These are phyloP conservation scores for Labeo rohita DNA, from an alignment of 2,113 vertebrate species.

Conservation along the genomic window DNA sequence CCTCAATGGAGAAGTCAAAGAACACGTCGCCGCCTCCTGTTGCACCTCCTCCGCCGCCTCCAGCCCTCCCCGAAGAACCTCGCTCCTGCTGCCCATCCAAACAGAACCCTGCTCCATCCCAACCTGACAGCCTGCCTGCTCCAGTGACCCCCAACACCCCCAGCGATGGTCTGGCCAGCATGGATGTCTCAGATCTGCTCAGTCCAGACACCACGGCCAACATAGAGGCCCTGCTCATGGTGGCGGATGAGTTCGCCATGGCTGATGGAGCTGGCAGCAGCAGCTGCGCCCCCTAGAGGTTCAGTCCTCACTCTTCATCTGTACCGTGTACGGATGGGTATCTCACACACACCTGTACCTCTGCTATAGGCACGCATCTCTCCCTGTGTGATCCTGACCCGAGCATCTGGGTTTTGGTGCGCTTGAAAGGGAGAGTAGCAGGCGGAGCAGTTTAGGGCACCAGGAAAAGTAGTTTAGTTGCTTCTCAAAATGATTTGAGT, in stretches of 20 bases:
- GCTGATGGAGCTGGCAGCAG: conserved; percentile 60
- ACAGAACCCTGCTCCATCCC: conserved; percentile 63
- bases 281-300: conserved; percentile 72
- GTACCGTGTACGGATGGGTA: conserved; percentile 63
- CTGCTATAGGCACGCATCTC: background rate
- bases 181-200: conserved; percentile 91
- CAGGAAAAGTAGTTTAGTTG: background rate
- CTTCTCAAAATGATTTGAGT: background rate
- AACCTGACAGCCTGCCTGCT: conserved; percentile 52
- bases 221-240: conserved; percentile 89
- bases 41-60: conserved; percentile 57
- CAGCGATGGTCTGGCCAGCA: conserved; percentile 83
- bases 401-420: background rate
- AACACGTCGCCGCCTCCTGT: conserved; percentile 65
- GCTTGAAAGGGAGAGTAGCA: conserved; percentile 33
- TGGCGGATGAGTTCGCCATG: conserved; percentile 85
- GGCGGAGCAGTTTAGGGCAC: background rate
- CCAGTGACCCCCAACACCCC: conserved; percentile 64
- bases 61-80: conserved; percentile 60
- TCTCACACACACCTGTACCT: background rate
- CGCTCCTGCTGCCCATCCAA: conserved; percentile 73
- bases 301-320: conserved; percentile 65
- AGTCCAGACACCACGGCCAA: conserved; percentile 83
- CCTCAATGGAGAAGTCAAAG: conserved; percentile 62
- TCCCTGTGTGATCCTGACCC: background rate